A percentile compares a stretch with the other conserved stretches of the same genome.
phyloP scores from a whole-genome alignment of 2,888 invertebrate genomes.

The Acleris emargana region DNA sequence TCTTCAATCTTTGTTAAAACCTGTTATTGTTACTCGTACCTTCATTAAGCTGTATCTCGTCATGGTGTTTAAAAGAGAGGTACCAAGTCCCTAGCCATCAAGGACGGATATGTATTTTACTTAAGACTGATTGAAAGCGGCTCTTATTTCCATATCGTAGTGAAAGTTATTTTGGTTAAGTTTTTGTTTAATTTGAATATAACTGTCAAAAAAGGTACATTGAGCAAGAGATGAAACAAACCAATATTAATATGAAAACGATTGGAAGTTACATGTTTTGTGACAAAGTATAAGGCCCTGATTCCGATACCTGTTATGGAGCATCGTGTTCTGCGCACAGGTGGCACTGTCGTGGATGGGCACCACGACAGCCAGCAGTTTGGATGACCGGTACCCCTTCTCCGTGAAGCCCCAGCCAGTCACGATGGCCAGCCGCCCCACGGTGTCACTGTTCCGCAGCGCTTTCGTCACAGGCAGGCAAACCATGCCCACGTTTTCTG shows the following conservation, averaged over 20 bases:
- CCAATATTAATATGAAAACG: neutral
- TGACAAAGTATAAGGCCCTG: neutral
- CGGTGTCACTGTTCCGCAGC: slow-evolving; percentile 24
- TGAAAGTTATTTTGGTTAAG: too few relatives aligned
- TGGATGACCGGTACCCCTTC: slow-evolving; percentile 16
- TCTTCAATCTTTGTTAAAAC: too few relatives aligned
- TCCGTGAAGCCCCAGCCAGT: slow-evolving; percentile 47
- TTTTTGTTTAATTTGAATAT: too few relatives aligned
- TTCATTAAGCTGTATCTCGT: too few relatives aligned
- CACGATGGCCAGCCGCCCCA: slow-evolving; percentile 25
- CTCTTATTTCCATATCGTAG: too few relatives aligned
- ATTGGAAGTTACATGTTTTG: neutral
- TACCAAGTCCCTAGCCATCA: too few relatives aligned
- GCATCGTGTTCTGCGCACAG: slow-evolving; percentile 22
- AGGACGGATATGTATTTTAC: too few relatives aligned
- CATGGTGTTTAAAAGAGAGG: too few relatives aligned
- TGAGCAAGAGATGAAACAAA: too few relatives aligned
- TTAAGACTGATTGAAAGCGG: too few relatives aligned
- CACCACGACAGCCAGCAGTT: slow-evolving; percentile 37
- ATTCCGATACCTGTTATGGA: slow-evolving; percentile 28
- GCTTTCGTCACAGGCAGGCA: slow-evolving; percentile 41
- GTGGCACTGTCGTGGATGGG: slow-evolving; percentile 32
- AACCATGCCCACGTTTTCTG: slow-evolving; percentile 40
- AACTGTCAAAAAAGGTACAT: too few relatives aligned
- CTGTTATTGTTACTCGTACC: too few relatives aligned